Evolutionary conservation across 1,140 invertebrate genomes (phyloP).

Genomic region (Hyphantria cunea): DNA sequence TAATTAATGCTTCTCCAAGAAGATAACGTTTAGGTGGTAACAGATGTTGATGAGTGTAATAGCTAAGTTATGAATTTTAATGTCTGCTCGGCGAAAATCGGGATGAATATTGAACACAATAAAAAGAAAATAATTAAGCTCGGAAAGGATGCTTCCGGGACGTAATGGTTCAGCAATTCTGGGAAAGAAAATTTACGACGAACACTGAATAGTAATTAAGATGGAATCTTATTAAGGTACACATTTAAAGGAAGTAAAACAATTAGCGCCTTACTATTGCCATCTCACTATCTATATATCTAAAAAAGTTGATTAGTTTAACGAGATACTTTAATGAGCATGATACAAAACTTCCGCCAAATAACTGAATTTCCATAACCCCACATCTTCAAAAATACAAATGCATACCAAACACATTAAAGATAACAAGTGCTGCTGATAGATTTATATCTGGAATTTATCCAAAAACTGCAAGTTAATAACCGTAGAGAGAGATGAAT

Average conservation of each 20-base stretch:
- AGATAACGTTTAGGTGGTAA: constrained; percentile 62
- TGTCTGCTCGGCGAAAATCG: constrained; percentile 64
- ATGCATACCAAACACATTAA: constrained; percentile 19
- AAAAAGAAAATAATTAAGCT: constrained; percentile 69
- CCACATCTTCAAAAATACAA: constrained; percentile 5
- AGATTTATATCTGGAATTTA: constrained; percentile 30
- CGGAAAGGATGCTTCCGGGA: constrained; percentile 57
- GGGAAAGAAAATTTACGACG: constrained; percentile 43
- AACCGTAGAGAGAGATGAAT: too few species aligned
- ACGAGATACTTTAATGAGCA: too few species aligned
- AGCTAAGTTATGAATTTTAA: constrained; percentile 75
- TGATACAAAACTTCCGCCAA: too few species aligned
- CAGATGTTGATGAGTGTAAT: constrained; percentile 76
- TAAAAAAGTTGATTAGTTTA: too few species aligned
- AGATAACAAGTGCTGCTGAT: constrained; percentile 23
- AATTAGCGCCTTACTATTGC: constrained; percentile 11
- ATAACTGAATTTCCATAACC: too few species aligned
- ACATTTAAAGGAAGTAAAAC: constrained; percentile 22
- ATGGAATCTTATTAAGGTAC: constrained; percentile 53
- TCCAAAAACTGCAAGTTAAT: too few species aligned
- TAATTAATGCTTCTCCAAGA: constrained; percentile 68
- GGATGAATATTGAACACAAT: constrained; percentile 70
- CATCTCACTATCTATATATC: background rate
- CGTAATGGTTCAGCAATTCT: constrained; percentile 50
- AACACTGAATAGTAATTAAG: constrained; percentile 59